Base-by-base conservation (phyloP, 2,113 vertebrate genomes). In the Gadus macrocephalus region DNA sequence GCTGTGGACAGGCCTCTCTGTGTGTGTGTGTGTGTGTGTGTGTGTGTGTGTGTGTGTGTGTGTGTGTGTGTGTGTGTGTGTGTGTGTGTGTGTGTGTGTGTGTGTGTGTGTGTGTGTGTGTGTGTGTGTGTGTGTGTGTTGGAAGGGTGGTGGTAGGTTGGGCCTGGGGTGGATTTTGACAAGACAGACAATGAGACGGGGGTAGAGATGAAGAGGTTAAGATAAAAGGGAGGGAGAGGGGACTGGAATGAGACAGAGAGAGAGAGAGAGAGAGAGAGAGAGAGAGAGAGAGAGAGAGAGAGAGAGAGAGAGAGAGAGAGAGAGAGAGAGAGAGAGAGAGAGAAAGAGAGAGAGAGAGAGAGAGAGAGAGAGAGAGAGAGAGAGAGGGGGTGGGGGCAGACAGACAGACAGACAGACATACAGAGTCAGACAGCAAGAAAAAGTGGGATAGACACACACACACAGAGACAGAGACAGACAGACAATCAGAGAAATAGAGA, bases 111-210 rank as follows among this genome's bases (percentile, higher is more conserved):
- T 49, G 42, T 9, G 42, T 14, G 42, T 49, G 42, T 9, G 42
- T 49, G 42, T 49, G 8, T 35, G 31, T 35, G 31, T 7, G 38
- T 42, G 38, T 42, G 38, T 42, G 38, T 42, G 38, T 42, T 6
- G 12, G 42, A 14, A 14, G 42, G 8, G 42, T 49, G 42, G 42
- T 9, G 42, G 8, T 49, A 80, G 77, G 69, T 61, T 49, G 22
- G 79, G 77, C 66, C 42, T 49, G 65, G 68, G 66, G 1, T 65
- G 66, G 76, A 72, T 65, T 71, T 70, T 72, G 74, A 64, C 16
- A 69, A 61, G 62, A 49, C 28, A 61, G 38, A 25, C 53, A 42
- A 61, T n/a, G 73, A 49, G 68, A 73, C 53, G 59, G 4, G 75
- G 62, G 68, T 31, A 25, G 70, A 62, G 7, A 68, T 15, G 38